A percentile compares a stretch with the other conserved stretches of the same genome.
phyloP scores from a whole-genome alignment of 2,888 invertebrate species.

The Synergus gifuensis region DNA sequence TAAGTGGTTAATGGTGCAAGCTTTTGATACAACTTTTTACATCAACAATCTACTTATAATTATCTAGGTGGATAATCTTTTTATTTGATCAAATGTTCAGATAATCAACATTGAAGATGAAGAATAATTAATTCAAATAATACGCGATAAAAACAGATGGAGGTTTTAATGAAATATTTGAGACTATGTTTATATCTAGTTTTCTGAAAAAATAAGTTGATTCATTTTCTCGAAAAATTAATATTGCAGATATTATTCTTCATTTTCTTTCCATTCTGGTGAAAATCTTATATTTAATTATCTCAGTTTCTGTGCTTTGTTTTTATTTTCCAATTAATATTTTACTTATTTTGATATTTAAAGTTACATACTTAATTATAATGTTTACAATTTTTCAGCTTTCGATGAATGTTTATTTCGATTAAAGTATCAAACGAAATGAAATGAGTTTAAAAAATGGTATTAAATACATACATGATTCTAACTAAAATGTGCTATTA shows the following conservation, averaged over 20 bases:
- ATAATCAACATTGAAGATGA: not conserved
- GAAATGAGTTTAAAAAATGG: no score
- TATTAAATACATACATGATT: no score
- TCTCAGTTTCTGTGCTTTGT: not conserved
- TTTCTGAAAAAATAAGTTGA: no score
- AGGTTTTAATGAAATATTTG: no score
- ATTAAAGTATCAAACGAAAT: not conserved
- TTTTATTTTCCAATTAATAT: not conserved
- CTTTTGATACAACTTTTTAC: not conserved
- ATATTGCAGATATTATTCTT: not conserved
- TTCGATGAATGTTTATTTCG: not conserved
- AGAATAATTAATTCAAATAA: not conserved
- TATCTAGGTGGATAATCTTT: not conserved
- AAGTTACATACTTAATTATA: no score
- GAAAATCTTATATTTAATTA: not conserved
- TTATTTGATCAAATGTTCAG: not conserved
- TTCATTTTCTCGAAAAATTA: not conserved
- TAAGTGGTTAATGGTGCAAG: slow-evolving; percentile 9
- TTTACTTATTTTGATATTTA: not conserved
- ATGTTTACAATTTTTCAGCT: not conserved
- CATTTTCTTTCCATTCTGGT: not conserved
- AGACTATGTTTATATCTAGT: no score
- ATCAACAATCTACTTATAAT: not conserved
- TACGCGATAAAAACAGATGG: no score
- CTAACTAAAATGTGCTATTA: no score